Conservation (phyloP, 2,888 invertebrate species). For the Carpatolechia fugitivella region DNA sequence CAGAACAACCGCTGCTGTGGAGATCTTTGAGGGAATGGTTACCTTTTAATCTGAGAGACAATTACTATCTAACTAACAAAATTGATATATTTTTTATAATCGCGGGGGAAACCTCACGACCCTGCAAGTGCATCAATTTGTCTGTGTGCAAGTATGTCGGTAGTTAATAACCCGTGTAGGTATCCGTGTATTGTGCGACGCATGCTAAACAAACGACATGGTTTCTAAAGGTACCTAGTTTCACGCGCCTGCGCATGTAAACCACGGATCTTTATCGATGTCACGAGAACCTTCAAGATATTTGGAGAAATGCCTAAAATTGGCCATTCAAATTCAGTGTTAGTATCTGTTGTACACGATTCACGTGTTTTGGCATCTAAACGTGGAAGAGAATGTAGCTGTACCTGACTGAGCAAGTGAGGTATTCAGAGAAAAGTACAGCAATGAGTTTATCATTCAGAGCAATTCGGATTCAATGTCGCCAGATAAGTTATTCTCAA, state of each 20-base stretch:
- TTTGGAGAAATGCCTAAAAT: slow-evolving; percentile 46
- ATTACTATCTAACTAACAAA: background rate
- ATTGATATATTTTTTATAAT: background rate
- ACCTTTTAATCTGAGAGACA: too few relatives aligned
- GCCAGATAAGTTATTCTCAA: background rate
- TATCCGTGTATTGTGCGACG: slow-evolving; percentile 19
- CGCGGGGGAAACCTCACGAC: background rate
- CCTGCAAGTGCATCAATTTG: slow-evolving; percentile 1
- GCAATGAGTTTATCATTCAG: background rate
- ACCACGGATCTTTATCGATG: slow-evolving; percentile 61
- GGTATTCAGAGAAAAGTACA: background rate
- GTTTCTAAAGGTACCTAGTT: slow-evolving; percentile 32
- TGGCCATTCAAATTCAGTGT: background rate
- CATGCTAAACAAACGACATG: slow-evolving; percentile 28
- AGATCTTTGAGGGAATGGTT: too few relatives aligned
- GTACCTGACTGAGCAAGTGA: background rate
- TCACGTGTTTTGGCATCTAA: background rate
- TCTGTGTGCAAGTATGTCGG: background rate
- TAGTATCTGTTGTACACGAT: too few relatives aligned
- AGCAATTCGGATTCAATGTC: slow-evolving; percentile 6
- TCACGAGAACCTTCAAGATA: slow-evolving; percentile 47
- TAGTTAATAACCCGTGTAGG: slow-evolving; percentile 4
- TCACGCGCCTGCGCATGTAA: slow-evolving; percentile 63
- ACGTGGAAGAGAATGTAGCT: background rate
- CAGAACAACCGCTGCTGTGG: too few relatives aligned